Percentiles rank a stretch among this genome's conserved stretches.
These are phyloP conservation scores for Oscheius sp. DNA, from an alignment of 2,888 invertebrate genomes.

Conservation along the genomic window DNA sequence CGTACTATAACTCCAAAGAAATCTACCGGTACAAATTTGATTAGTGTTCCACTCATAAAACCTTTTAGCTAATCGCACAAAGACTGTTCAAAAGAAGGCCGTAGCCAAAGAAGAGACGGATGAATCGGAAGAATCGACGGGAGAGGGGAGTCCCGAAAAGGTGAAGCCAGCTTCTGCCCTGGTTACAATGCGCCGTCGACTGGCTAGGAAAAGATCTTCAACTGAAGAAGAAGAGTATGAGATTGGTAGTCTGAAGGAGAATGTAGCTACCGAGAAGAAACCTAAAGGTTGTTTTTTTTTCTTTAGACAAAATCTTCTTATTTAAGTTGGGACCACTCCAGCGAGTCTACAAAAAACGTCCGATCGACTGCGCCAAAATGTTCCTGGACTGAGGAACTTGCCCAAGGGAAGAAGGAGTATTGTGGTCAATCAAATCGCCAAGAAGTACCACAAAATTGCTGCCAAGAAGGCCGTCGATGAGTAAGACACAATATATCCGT, in stretches of 20 bases:
- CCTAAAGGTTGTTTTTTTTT: too few relatives aligned
- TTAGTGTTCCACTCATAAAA: background rate
- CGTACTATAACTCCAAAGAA: background rate
- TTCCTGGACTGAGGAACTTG: slow-evolving; percentile 57
- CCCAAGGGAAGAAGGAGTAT: slow-evolving; percentile 54
- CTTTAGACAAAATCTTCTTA: too few relatives aligned
- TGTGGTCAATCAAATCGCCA: slow-evolving; percentile 44
- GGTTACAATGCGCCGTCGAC: slow-evolving; percentile 23
- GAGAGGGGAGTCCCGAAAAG: too few relatives aligned
- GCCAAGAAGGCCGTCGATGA: too few relatives aligned
- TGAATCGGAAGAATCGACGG: too few relatives aligned
- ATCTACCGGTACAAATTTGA: background rate
- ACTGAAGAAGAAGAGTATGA: slow-evolving; percentile 2
- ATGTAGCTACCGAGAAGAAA: background rate
- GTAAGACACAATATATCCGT: too few relatives aligned
- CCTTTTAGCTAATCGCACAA: slow-evolving; percentile 20
- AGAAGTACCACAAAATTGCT: too few relatives aligned
- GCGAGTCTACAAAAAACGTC: slow-evolving; percentile 26
- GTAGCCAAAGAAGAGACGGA: too few relatives aligned
- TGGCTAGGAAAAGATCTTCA: background rate
- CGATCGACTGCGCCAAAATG: slow-evolving; percentile 41
- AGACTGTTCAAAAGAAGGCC: slow-evolving; percentile 6
- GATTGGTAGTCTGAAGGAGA: slow-evolving; percentile 20
- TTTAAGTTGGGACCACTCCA: slow-evolving; percentile 6
- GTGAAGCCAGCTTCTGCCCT: background rate